These are phyloP conservation scores for Strongylocentrotus purpuratus DNA, from an alignment of 35 echinoderm and acorn worm species.

Conservation along the genomic window DNA sequence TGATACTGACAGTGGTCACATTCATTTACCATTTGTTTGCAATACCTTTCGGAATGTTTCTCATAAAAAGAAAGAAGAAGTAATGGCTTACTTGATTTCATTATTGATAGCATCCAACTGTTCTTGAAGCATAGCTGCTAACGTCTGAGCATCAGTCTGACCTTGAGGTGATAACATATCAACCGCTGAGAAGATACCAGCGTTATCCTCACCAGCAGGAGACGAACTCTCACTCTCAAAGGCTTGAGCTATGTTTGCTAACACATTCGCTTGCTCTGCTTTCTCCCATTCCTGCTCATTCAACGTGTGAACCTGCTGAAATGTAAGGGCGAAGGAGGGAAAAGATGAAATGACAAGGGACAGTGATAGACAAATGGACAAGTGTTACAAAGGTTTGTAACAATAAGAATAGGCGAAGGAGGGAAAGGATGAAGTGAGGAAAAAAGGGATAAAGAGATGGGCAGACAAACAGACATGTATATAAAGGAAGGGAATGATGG, in stretches of 20 bases:
- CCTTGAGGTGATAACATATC: slow-evolving; percentile 94
- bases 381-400: not conserved
- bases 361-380: not conserved
- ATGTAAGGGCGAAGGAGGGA: slow-evolving; percentile 5
- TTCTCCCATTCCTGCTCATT: slow-evolving; percentile 99
- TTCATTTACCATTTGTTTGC: too few species aligned
- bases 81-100: slow-evolving; percentile 83
- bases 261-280: slow-evolving; percentile 90
- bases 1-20: too few species aligned
- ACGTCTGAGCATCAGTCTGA: slow-evolving; percentile 93
- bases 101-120: slow-evolving; percentile 99
- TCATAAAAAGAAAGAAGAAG: not conserved
- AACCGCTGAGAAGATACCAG: slow-evolving; percentile 89
- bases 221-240: slow-evolving; percentile 83
- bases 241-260: slow-evolving; percentile 97
- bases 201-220: slow-evolving; percentile 67
- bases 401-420: not conserved
- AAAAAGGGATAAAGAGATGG: not conserved
- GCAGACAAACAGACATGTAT: not conserved
- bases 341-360: slow-evolving; percentile 24
- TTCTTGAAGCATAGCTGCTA: slow-evolving; percentile 94
- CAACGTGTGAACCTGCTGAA: slow-evolving; percentile 86
- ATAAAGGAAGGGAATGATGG: too few species aligned
- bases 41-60: too few species aligned
- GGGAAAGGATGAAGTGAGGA: not conserved